These are phyloP conservation scores for Haemorhous mexicanus DNA, from an alignment of 2,113 vertebrate species.

Conservation along the genomic window DNA sequence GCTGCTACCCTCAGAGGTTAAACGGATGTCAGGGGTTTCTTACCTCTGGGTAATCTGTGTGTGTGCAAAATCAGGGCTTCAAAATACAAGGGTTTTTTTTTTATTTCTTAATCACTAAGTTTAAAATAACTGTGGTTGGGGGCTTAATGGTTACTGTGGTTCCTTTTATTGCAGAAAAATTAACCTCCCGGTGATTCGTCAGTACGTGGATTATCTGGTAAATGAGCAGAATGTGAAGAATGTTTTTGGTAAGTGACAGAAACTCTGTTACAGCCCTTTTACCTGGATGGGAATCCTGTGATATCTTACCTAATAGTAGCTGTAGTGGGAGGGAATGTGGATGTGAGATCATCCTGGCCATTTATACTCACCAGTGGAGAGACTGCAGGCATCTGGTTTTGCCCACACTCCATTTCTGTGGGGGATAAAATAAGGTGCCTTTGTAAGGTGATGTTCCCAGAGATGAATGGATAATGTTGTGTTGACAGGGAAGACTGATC, in stretches of 20 bases:
- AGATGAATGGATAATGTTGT: not conserved
- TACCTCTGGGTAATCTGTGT: not conserved
- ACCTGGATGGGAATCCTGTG: not conserved
- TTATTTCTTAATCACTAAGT: not conserved
- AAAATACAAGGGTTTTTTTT: not conserved
- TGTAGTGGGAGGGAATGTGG: not conserved
- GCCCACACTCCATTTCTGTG: not conserved
- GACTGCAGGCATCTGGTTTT: not conserved
- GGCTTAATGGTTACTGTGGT: not conserved
- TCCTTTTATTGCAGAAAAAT: conserved; percentile 80
- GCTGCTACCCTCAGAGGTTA: not conserved
- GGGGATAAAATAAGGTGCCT: not conserved
- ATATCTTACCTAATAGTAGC: not conserved
- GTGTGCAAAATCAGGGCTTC: not conserved
- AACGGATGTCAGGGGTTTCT: not conserved
- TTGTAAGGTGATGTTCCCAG: not conserved
- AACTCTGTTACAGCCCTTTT: not conserved
- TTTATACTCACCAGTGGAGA: not conserved
- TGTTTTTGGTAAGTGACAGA: conserved; percentile 86
- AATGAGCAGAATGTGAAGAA: conserved; percentile 81
- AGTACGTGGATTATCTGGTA: conserved; percentile 87
- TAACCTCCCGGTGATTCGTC: conserved; percentile 79
- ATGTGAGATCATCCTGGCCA: not conserved
- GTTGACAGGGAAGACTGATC: not conserved
- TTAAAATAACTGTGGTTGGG: not conserved